These are phyloP conservation scores for Falco punctatus DNA, from an alignment of 2,113 vertebrate genomes.

Conservation along the genomic window DNA sequence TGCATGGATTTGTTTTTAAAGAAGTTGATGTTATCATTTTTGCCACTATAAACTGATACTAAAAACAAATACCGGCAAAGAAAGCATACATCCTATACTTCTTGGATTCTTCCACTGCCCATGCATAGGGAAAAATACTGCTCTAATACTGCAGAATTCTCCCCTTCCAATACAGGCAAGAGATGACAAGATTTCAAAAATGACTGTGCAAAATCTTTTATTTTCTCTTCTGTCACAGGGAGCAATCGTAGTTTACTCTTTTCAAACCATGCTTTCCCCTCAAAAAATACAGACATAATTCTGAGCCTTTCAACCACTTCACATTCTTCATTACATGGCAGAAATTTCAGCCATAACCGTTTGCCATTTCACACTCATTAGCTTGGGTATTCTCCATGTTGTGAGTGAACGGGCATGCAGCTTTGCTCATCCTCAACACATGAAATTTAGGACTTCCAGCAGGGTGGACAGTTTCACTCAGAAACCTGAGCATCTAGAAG, in stretches of 20 bases:
- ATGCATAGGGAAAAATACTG: not conserved
- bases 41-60: not conserved
- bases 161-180: not conserved
- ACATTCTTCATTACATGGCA: not conserved
- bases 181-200: not conserved
- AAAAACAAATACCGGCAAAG: not conserved
- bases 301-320: not conserved
- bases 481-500: not conserved
- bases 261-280: not conserved
- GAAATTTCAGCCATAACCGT: not conserved
- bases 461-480: not conserved
- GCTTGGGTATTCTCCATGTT: not conserved
- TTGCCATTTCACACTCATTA: not conserved
- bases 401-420: not conserved
- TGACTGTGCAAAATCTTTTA: not conserved
- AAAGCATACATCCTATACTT: not conserved
- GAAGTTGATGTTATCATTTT: not conserved
- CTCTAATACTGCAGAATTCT: not conserved
- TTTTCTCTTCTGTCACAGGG: not conserved
- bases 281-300: not conserved
- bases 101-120: not conserved
- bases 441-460: not conserved
- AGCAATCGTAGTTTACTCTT: not conserved
- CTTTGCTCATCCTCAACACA: not conserved
- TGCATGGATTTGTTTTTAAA: conserved; percentile 10